Evolutionary conservation across 2,113 vertebrate genomes (phyloP).

Genomic region (Prunella fulvescens): DNA sequence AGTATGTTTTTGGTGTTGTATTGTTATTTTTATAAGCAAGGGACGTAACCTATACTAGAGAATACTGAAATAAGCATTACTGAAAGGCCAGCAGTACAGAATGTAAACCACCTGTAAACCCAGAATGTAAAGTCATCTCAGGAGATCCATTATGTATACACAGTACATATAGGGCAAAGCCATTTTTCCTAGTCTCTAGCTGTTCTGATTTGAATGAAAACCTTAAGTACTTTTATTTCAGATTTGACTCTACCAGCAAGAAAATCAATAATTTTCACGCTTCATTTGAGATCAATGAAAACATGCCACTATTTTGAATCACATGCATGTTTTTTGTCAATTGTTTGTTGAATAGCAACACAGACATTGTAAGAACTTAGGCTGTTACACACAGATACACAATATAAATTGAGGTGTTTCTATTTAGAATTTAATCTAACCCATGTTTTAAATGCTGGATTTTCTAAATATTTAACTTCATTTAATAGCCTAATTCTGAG

Average conservation of each 20-base stretch:
- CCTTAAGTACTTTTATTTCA: neutral
- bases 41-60: neutral
- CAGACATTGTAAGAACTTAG: neutral
- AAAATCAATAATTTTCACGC: neutral
- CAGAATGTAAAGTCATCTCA: neutral
- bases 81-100: neutral
- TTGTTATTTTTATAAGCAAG: neutral
- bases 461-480: neutral
- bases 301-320: neutral
- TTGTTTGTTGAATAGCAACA: neutral
- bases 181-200: neutral
- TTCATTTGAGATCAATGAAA: neutral
- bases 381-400: rapidly evolving
- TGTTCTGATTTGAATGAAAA: neutral
- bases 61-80: neutral
- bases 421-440: neutral
- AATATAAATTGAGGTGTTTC: neutral
- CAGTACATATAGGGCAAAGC: neutral
- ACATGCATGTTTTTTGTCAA: neutral
- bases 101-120: neutral
- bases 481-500: neutral
- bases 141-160: neutral
- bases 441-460: neutral
- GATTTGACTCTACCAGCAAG: neutral
- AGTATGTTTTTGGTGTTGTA: neutral